Evolutionary conservation across 2,113 vertebrate genomes (phyloP), one percentile per base, ranked within the genome.

Genomic region (Donacobius atricapilla): DNA sequence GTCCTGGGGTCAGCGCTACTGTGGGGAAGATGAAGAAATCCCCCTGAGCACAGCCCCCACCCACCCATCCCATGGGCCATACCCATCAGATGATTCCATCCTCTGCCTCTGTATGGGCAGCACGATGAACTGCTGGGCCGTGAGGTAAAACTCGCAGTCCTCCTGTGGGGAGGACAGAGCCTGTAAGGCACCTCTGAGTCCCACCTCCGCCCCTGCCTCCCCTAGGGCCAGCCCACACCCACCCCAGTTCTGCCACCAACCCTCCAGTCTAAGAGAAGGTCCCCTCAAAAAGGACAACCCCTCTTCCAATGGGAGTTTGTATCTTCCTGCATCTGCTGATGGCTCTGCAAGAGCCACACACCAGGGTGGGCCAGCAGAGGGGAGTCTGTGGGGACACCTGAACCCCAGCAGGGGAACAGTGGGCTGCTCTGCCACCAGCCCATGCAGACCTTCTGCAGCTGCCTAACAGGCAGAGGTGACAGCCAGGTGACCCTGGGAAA

Each of bases 31-130:
- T 4, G 23, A 73, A 15, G 65, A 53, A 56, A 22, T 2, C 2
- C 13, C 44, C 24, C 13, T 14, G 16, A 65, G 37, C 37, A 35
- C 13, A 77, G 16, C 11, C 23, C 20, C 60, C 13, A 28, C 19
- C 37, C 76, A 1, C 20, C 48, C 5, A 2, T 18, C 30, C 81
- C 7, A 0, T 1, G 21, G 44, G 21, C 44, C 92, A 2, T 95
- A 97, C 96, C 94, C 94, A 0, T 97, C 35, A 0, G 88, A 69
- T 4, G 96, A 91, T 16, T 96, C 95, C 71, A 93, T 20, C 58
- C 70, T 96, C 94, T 96, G 90, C 44, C 93, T 94, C 82, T 96
- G 91, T 83, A 97, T 73, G 35, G 96, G 96, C 85, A 97, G 79
- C 79, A 96, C 92, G 2, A 96, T 88, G 90, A 96, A 96, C 45